phyloP scores from a whole-genome alignment of 2,797 vertebrate species.

The Moxostoma hubbsi region DNA sequence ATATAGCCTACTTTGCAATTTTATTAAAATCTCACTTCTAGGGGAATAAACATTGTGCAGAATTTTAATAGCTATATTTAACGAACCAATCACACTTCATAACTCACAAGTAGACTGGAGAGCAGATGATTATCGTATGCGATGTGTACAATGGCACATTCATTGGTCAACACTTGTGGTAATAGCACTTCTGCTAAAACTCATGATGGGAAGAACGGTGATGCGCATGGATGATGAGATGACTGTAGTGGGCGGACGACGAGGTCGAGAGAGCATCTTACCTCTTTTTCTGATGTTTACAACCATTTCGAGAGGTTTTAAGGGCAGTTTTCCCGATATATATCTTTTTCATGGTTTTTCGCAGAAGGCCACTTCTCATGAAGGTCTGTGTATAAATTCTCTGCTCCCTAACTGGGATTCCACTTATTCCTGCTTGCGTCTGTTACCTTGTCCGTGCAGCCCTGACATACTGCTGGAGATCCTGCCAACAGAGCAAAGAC shows the following conservation, averaged over 20 bases:
- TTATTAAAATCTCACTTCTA: too few relatives aligned
- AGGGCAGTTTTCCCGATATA: constrained; percentile 84
- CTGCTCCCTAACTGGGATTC: constrained; percentile 21
- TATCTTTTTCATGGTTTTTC: constrained; percentile 84
- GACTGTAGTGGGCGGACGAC: constrained; percentile 15
- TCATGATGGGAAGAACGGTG: background rate
- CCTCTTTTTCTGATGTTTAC: constrained; percentile 84
- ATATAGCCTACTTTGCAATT: too few relatives aligned
- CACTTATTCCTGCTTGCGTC: constrained; percentile 30
- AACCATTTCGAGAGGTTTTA: constrained; percentile 80
- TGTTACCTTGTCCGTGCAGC: constrained; percentile 57
- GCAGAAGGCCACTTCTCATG: constrained; percentile 78
- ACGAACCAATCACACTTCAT: constrained; percentile 2
- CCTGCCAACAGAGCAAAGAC: constrained; percentile 78
- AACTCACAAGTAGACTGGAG: constrained; percentile 18
- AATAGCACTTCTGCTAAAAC: background rate
- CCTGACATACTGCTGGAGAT: constrained; percentile 66
- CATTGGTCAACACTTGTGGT: constrained; percentile 17
- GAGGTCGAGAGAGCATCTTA: constrained; percentile 66
- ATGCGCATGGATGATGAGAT: constrained; percentile 40
- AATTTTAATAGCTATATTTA: background rate
- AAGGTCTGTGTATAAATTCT: constrained; percentile 61
- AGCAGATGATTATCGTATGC: constrained; percentile 17
- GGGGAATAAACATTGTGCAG: too few relatives aligned
- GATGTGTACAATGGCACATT: constrained; percentile 7